Evolutionary conservation across 1,140 invertebrate genomes (phyloP), one percentile per base, ranked within the genome.

Genomic region (Wiebesia pumilae): DNA sequence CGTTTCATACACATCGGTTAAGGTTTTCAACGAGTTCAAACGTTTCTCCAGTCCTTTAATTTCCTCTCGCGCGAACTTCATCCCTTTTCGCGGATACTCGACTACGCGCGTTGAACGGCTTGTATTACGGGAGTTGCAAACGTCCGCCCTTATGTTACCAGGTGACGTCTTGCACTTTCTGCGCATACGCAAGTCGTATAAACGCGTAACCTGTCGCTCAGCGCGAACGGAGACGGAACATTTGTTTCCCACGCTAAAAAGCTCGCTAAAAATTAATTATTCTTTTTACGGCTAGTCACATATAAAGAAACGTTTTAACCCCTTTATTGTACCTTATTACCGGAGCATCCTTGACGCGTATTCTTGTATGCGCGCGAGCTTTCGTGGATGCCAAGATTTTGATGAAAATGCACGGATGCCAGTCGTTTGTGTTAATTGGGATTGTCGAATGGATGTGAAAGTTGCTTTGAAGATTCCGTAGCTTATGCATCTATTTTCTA

Each of bases 381-480:
- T n/a, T n/a, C 30, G 10, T 10, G 71, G 40, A 75, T 75, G 40
- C 43, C 71, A 38, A n/a, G 38, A 24, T 43, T 75, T 43, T 75
- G 71, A 75, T 75, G n/a, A 75, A 75, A 9, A 24, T 7, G 33
- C 58, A 24, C 58, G 58, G 19, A 27, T 62, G 21, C 21, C 12
- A 19, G 71, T 75, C 21, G 38, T 75, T 75, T 43, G 38, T n/a
- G 40, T 38, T 75, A 75, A 75, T 75, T 75, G 38, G 71, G 71
- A 43, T 43, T 24, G 40, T 14, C 43, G 24, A 75, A 75, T 43
- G 71, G 19, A 43, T n/a, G 71, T n/a, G 71, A 75, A 75, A 75
- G 71, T 75, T 10, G 38, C 71, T 75, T 75, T 43, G 38, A 43
- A n/a, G 24, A 75, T 9, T n/a, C 38, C 0, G 27, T n/a, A 7